phyloP scores from a whole-genome alignment of 1,140 invertebrate species.

The Cyclina sinensis region DNA sequence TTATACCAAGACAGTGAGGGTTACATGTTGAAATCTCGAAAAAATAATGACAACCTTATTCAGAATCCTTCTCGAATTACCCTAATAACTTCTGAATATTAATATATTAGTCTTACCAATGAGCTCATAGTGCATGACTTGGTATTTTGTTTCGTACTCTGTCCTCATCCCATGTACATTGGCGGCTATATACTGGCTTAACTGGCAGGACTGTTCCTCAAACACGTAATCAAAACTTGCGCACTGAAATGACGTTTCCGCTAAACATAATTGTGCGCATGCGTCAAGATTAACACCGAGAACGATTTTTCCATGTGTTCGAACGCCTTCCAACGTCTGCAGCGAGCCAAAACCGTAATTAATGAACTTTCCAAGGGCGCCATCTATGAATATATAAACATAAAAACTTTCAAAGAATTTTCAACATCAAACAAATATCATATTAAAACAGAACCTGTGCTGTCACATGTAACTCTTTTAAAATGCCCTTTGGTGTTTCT shows the following conservation, averaged over 20 bases:
- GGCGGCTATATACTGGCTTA: constrained; percentile 83
- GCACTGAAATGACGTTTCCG: constrained; percentile 81
- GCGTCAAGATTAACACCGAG: constrained; percentile 81
- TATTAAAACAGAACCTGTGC: too few species aligned
- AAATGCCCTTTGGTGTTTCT: too few species aligned
- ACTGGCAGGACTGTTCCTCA: constrained; percentile 79
- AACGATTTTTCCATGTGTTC: constrained; percentile 81
- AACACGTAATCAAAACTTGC: constrained; percentile 84
- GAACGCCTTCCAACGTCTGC: constrained; percentile 77
- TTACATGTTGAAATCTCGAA: too few species aligned
- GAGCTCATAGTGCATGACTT: constrained; percentile 83
- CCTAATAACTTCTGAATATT: too few species aligned
- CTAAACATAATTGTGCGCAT: constrained; percentile 83
- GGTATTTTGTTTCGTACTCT: constrained; percentile 71
- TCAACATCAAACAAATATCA: too few species aligned
- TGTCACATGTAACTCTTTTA: too few species aligned
- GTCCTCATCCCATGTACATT: constrained; percentile 81
- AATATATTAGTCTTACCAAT: constrained; percentile 80
- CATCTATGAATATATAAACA: constrained; percentile 73
- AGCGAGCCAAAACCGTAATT: constrained; percentile 83
- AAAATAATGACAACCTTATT: too few species aligned
- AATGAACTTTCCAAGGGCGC: constrained; percentile 82
- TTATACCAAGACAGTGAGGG: too few species aligned
- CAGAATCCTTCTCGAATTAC: too few species aligned
- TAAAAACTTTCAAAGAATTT: too few species aligned